Evolutionary conservation across 1,140 invertebrate genomes (phyloP).

Genomic region (Holotrichia oblita): DNA sequence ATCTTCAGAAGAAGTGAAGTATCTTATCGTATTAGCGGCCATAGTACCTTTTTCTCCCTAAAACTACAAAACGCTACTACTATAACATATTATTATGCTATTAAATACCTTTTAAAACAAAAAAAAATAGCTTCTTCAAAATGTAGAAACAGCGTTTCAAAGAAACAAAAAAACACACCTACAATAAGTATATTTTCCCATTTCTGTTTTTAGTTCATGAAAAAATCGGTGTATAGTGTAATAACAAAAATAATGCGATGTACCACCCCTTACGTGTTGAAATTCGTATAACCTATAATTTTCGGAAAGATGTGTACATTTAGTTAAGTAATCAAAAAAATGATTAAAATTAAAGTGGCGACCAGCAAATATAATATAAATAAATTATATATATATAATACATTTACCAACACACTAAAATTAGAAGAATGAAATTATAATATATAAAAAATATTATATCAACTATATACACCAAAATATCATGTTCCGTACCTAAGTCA

Average conservation of each 20-base stretch:
- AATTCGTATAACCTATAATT: background rate
- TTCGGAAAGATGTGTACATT: background rate
- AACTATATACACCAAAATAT: slow-evolving; percentile 37
- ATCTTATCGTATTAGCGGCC: background rate
- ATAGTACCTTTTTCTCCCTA: background rate
- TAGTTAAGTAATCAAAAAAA: background rate
- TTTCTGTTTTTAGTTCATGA: no score
- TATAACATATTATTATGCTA: slow-evolving; percentile 27
- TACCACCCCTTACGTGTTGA: no score
- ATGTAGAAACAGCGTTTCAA: background rate
- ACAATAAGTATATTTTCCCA: no score
- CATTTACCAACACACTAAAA: background rate
- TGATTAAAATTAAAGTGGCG: background rate
- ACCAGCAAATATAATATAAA: slow-evolving; percentile 20
- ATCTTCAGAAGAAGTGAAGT: slow-evolving; percentile 32
- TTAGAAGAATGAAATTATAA: background rate
- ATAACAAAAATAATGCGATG: no score
- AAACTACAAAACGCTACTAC: background rate
- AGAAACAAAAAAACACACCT: no score
- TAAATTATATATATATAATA: background rate
- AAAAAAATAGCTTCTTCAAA: slow-evolving; percentile 1
- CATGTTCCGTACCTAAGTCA: slow-evolving; percentile 42
- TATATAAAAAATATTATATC: slow-evolving; percentile 36
- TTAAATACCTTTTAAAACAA: background rate
- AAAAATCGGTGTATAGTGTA: no score